These are phyloP conservation scores for Acipenser ruthenus DNA, from an alignment of 2,797 vertebrate genomes.

Conservation along the genomic window DNA sequence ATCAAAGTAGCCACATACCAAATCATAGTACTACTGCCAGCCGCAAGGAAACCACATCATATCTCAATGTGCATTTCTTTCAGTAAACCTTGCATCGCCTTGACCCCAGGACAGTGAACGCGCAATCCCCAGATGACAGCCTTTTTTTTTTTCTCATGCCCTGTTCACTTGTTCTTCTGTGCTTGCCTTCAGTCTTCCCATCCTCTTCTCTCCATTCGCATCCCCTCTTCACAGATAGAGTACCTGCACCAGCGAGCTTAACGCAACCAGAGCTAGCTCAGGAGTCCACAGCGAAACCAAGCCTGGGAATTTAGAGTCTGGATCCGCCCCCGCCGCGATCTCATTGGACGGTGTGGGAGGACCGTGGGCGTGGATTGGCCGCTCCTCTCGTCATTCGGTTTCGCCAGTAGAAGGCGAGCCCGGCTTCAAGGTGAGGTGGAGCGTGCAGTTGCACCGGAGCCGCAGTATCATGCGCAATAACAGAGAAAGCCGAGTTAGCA, in stretches of 20 bases:
- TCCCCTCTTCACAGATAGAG: conserved; percentile 65
- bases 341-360: conserved; percentile 46
- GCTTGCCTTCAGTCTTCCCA: conserved; percentile 69
- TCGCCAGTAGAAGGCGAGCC: conserved; percentile 56
- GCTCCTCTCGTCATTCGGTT: conserved; percentile 42
- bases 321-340: conserved; percentile 51
- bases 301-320: conserved; percentile 64
- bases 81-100: conserved; percentile 66
- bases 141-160: conserved; percentile 55
- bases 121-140: conserved; percentile 50
- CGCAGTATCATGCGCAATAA: conserved; percentile 99
- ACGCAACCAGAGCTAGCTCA: conserved; percentile 65
- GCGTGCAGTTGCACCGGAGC: conserved; percentile 76
- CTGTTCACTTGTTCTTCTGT: conserved; percentile 56
- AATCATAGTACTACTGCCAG: conserved; percentile 91
- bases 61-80: conserved; percentile 76
- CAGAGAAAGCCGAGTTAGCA: conserved; percentile 49
- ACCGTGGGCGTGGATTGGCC: conserved; percentile 66
- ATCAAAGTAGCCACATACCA: conserved; percentile 98
- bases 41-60: conserved; percentile 77
- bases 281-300: conserved; percentile 75
- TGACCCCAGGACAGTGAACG: conserved; percentile 55
- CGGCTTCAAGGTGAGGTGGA: conserved; percentile 92
- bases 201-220: conserved; percentile 66
- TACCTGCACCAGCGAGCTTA: conserved; percentile 70